A percentile compares a stretch with the other conserved stretches of the same genome.
Evolutionary conservation across 2,797 vertebrate genomes (phyloP).

Genomic region (Alectoris magna): DNA sequence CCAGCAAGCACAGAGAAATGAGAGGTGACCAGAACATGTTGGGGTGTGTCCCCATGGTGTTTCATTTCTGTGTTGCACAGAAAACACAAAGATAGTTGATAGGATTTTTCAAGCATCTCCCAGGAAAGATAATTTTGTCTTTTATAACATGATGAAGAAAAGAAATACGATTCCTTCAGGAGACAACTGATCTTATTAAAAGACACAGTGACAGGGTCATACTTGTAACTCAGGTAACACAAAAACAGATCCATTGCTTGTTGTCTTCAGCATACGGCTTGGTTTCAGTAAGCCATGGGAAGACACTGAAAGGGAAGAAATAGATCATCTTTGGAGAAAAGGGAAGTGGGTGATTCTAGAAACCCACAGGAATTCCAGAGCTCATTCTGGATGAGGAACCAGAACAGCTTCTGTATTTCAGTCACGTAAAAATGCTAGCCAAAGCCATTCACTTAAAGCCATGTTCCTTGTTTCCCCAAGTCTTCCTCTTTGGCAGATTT

Average conservation of each 20-base stretch:
- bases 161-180: background rate
- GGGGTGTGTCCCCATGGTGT: background rate
- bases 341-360: background rate
- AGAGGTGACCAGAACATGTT: background rate
- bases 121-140: background rate
- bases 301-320: background rate
- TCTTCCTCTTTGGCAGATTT: background rate
- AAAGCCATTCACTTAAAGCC: background rate
- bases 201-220: background rate
- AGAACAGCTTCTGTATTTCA: background rate
- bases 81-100: fast-evolving
- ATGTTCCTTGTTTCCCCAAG: background rate
- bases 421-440: background rate
- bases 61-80: background rate
- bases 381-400: conserved; percentile 28
- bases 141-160: background rate
- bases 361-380: background rate
- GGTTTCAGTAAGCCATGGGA: background rate
- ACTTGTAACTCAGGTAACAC: background rate
- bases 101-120: background rate
- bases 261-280: background rate
- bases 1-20: background rate
- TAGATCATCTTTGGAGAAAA: background rate
- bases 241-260: background rate
- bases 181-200: background rate